Base-by-base conservation (phyloP, 2,113 vertebrate species). In the Piprites chloris region DNA sequence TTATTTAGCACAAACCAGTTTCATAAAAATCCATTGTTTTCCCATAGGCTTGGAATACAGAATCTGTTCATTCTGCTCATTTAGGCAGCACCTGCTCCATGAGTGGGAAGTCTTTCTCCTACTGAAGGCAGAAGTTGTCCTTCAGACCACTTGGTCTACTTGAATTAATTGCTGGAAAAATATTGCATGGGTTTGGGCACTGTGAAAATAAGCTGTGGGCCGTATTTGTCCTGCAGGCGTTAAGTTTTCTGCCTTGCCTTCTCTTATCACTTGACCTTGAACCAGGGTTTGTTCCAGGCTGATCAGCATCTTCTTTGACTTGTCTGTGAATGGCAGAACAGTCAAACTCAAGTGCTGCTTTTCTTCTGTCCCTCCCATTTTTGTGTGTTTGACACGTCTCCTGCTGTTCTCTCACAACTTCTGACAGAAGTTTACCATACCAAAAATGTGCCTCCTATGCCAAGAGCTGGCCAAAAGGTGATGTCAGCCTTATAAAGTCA, bases 201-300 rank as follows among this genome's bases (percentile, higher is more conserved):
- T 10, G 9, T 50, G 28, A 53, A 88, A 58, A 21, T 21, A 77
- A 90, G 24, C 20, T 52, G 14, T 74, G 37, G 27, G 28, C 27
- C 0, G 0, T 61, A 13, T 11, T 74, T 75, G 32, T 58, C 32
- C 52, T 49, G 32, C 61, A 66, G 37, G 9, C 14, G 12, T 33
- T 20, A 44, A 14, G 6, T 78, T 81, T 77, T 71, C 66, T 66
- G 2, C 10, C 14, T 85, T 44, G 44, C 24, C 74, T 82, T 17
- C 27, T 84, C 19, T 87, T 84, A 21, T 2, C 30, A n/a, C 59
- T 81, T 82, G 30, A 41, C 46, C 14, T 47, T 15, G 50, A 82
- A n/a, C 27, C 26, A 32, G 12, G 19, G 33, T 53, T 87, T 47
- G 12, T 55, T 76, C 26, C 28, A 68, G 44, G 17, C 39, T 67